Conservation (phyloP, 2,888 invertebrate genomes). For the Pseudeuparius sepicola region DNA sequence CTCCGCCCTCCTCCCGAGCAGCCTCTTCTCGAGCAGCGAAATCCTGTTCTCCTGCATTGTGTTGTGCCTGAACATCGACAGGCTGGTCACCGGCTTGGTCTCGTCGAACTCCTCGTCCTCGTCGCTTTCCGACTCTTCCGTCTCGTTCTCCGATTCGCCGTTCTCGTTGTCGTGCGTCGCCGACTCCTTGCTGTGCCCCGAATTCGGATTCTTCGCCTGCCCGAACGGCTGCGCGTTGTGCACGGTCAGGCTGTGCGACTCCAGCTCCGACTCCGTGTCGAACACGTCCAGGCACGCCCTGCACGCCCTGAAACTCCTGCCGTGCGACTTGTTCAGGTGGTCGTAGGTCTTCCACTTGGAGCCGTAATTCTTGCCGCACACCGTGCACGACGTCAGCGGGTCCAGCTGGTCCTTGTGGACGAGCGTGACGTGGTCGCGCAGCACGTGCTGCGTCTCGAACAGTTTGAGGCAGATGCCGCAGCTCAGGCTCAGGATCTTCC, state of each 20-base stretch:
- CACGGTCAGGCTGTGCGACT: conserved; percentile 39
- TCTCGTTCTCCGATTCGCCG: conserved; percentile 18
- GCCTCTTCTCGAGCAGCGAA: conserved; percentile 33
- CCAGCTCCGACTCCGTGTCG: conserved; percentile 42
- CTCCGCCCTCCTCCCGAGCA: conserved; percentile 31
- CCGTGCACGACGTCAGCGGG: conserved; percentile 45
- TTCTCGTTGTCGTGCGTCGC: conserved; percentile 13
- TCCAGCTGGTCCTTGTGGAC: conserved; percentile 42
- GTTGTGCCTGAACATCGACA: too few relatives aligned
- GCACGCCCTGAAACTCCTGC: conserved; percentile 47
- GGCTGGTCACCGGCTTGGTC: too few relatives aligned
- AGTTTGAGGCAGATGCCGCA: conserved; percentile 49
- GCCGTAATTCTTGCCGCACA: conserved; percentile 50
- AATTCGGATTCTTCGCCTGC: conserved; percentile 9
- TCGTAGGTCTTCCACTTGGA: conserved; percentile 51
- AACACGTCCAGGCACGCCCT: conserved; percentile 50
- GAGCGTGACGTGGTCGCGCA: conserved; percentile 46
- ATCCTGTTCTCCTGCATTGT: conserved; percentile 29
- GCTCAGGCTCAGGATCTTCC: conserved; percentile 45
- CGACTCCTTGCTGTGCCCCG: conserved; percentile 15
- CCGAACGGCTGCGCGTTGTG: conserved; percentile 28
- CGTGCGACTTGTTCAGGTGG: conserved; percentile 49
- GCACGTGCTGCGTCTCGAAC: conserved; percentile 45
- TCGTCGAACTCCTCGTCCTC: too few relatives aligned
- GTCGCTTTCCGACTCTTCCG: too few relatives aligned